These are phyloP conservation scores for Trichomalopsis sarcophagae DNA, from an alignment of 1,140 invertebrate species.

Conservation along the genomic window DNA sequence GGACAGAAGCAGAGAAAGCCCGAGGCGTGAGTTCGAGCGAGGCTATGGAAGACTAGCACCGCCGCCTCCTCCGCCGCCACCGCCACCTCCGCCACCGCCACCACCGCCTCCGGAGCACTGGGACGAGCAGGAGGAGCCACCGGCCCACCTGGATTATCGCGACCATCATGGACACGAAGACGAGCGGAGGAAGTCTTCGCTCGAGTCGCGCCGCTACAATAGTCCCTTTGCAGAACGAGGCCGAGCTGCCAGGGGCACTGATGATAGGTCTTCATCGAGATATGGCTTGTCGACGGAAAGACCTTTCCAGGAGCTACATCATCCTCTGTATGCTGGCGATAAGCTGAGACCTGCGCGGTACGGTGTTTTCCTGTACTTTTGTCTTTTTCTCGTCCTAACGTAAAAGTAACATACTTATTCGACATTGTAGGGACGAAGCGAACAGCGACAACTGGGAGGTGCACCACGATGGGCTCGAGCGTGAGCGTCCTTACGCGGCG, in stretches of 20 bases:
- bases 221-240: slow-evolving; percentile 69
- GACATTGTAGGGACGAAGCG: slow-evolving; percentile 64
- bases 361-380: neutral
- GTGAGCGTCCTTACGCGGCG: slow-evolving; percentile 64
- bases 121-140: slow-evolving; percentile 68
- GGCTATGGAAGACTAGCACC: slow-evolving; percentile 62
- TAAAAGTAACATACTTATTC: neutral
- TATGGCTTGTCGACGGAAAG: slow-evolving; percentile 65
- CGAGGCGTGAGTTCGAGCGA: slow-evolving; percentile 67
- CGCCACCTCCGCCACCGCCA: neutral
- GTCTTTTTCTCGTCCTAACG: neutral
- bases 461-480: slow-evolving; percentile 69
- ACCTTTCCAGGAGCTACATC: slow-evolving; percentile 69
- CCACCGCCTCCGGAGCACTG: slow-evolving; percentile 63
- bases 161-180: slow-evolving; percentile 69
- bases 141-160: slow-evolving; percentile 63
- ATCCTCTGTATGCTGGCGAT: slow-evolving; percentile 66
- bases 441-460: slow-evolving; percentile 68
- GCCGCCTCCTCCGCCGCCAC: slow-evolving; percentile 4
- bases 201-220: slow-evolving; percentile 68
- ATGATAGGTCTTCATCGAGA: slow-evolving; percentile 63
- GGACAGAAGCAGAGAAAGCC: neutral
- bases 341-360: slow-evolving; percentile 62
- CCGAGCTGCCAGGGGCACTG: slow-evolving; percentile 44
- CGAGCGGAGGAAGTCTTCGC: slow-evolving; percentile 63